Conservation (phyloP, 2,797 vertebrate genomes). For the Poliocrania exsul region DNA sequence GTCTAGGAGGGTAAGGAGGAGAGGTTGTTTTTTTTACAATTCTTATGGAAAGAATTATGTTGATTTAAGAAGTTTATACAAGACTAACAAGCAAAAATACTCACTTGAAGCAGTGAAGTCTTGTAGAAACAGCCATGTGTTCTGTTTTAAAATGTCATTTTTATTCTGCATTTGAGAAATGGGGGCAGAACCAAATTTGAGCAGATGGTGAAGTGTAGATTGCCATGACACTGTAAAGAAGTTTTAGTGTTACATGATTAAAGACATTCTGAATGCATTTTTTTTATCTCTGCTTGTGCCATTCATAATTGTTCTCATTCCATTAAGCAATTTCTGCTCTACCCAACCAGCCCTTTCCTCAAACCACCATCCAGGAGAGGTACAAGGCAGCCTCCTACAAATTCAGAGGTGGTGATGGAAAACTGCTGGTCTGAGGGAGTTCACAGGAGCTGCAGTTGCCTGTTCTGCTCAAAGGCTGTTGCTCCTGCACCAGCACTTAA, state of each 20-base stretch:
- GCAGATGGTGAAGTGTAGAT: constrained; percentile 42
- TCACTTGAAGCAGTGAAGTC: constrained; percentile 15
- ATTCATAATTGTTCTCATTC: constrained; percentile 28
- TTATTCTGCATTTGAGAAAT: constrained; percentile 49
- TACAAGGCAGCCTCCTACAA: not conserved
- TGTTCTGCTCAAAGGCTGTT: not conserved
- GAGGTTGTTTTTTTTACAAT: constrained; percentile 6
- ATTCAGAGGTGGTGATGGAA: not conserved
- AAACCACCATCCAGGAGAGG: not conserved
- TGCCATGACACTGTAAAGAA: constrained; percentile 54
- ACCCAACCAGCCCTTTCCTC: not conserved
- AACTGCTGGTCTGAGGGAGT: not conserved
- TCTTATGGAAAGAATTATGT: not conserved
- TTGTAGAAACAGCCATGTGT: constrained; percentile 37
- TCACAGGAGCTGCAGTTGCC: not conserved
- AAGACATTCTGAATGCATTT: constrained; percentile 63
- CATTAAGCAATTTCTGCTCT: constrained; percentile 30
- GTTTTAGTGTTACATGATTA: constrained; percentile 68
- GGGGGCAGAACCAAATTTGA: constrained; percentile 31
- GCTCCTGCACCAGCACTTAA: accelerated
- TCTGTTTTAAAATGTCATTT: constrained; percentile 41
- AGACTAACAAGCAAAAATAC: constrained; percentile 20
- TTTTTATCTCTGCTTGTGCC: not conserved
- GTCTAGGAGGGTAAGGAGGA: not conserved
- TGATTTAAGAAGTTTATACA: constrained; percentile 17